Base-by-base conservation (phyloP, 2,113 vertebrate genomes). In the Petrocephalus zakoni region DNA sequence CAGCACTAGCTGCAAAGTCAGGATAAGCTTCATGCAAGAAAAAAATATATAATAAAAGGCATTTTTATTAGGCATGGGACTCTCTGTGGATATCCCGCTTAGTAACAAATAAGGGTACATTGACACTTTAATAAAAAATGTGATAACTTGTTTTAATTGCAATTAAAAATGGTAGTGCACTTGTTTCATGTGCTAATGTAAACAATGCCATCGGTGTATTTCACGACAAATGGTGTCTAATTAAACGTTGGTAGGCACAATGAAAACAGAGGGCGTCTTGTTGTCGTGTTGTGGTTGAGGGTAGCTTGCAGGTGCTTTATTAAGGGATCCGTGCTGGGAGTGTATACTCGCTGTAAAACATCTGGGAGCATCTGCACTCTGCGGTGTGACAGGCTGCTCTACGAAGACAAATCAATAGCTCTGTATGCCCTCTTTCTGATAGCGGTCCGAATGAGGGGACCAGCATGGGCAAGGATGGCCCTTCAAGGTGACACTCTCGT, bases 371-470 rank as follows among this genome's bases (percentile, higher is more conserved):
- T 88, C 51, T n/a, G 47, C 13, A 78, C 89, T 53, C 51, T 0
- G 56, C 37, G 86, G 34, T 89, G 88, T 89, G 61, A 90, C 89
- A 61, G 81, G 49, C 89, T 75, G 81, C 84, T 53, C 72, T 86
- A 49, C 75, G 87, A 86, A 90, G 81, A 90, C 89, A 91, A 81
- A 83, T 90, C 90, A 87, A 90, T 61, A 21, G 10, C 82, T 82
- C 55, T 89, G 51, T 84, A 56, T 25, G 11, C 58, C 84, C 89
- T 55, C 46, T 87, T 89, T 84, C 46, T 83, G 25, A 87, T 75
- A 34, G 51, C 34, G 58, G 82, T 86, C 56, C n/a, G 34, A 2
- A 37, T 87, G 75, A 37, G 5, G 58, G 58, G 34, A 52, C 13
- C 1, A 53, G 21, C 25, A 9, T 29, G 46, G 29, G 19, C 29